A percentile compares a stretch with the other conserved stretches of the same genome.
Evolutionary conservation across 92 coral and sea anemone species (phyloP).

Genomic region (Siderastrea radians): DNA sequence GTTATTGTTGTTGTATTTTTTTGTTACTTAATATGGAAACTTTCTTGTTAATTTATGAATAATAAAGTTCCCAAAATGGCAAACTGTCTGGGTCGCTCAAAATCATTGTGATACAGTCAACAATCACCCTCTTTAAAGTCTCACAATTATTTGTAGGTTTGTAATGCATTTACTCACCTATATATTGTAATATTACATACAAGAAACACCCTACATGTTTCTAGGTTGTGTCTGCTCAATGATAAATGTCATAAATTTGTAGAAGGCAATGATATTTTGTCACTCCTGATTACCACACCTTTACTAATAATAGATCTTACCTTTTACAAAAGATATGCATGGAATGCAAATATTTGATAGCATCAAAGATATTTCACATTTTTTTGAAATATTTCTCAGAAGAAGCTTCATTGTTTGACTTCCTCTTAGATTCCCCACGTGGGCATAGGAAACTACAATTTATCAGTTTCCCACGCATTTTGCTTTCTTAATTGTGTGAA

Average conservation of each 20-base stretch:
- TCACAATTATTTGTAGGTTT: no score
- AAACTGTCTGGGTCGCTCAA: no score
- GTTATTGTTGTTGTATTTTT: no score
- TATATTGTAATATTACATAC: no score
- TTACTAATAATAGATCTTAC: conserved; percentile 22
- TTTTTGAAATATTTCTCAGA: not conserved
- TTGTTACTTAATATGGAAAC: no score
- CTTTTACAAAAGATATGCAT: not conserved
- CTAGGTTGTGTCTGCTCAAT: not conserved
- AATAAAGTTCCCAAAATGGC: no score
- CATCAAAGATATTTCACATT: conserved; percentile 19
- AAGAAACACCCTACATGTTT: not conserved
- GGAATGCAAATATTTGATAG: not conserved
- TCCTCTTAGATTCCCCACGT: conserved; percentile 25
- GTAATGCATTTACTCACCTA: no score
- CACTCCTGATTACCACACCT: not conserved
- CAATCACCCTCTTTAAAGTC: no score
- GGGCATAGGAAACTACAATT: conserved; percentile 22
- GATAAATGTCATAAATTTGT: not conserved
- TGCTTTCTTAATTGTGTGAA: not conserved
- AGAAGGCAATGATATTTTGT: not conserved
- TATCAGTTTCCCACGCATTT: conserved; percentile 4
- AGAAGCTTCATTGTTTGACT: not conserved
- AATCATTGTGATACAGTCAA: no score
- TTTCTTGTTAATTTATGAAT: no score